Evolutionary conservation across 2,113 vertebrate genomes (phyloP), one percentile per base, ranked within the genome.

Genomic region (Pterocles gutturalis): DNA sequence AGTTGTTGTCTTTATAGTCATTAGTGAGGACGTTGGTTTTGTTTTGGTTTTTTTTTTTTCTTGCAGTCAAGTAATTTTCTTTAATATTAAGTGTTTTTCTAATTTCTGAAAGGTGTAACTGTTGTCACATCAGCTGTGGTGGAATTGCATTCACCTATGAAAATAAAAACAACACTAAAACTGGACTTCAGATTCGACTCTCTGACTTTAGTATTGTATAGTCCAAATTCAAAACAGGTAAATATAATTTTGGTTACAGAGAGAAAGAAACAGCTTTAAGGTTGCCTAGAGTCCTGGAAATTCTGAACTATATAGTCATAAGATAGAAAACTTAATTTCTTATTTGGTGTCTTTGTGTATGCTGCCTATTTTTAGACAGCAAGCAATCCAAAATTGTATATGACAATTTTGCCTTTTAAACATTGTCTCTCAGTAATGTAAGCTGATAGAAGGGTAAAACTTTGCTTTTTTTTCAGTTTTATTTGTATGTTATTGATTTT

Each of bases 121-220:
- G 98, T 99, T 88, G 99, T 99, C 87, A 99, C 98, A 3, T 98
- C 99, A 89, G 99, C 99, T 90, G 98, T 99, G 48, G 99, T 99
- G 73, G 99, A 99, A 97, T 90, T 98, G 15, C 98, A 98, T 90
- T 98, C 98, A 87, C 97, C 66, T 62, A 58, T 83, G 85, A 99
- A 98, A 96, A 95, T 98, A 91, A 99, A 98, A 97, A 99, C 89
- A 48, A 99, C 98, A 1, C 95, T 99, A 33, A 99, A 99, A 83
- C 80, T 99, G 65, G 98, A 99, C 96, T 99, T 99, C 95, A 98
- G 96, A 97, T 99, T 99, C 7, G 99, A 99, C 95, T 99, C 99
- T 76, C 97, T 99, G 97, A 99, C 99, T 11, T 97, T 99, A 93
- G 95, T 98, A 38, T 94, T 99, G 21, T 99, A 99, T 80, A 99